Evolutionary conservation across 2,113 vertebrate species (phyloP).

Genomic region (Passer montanus): DNA sequence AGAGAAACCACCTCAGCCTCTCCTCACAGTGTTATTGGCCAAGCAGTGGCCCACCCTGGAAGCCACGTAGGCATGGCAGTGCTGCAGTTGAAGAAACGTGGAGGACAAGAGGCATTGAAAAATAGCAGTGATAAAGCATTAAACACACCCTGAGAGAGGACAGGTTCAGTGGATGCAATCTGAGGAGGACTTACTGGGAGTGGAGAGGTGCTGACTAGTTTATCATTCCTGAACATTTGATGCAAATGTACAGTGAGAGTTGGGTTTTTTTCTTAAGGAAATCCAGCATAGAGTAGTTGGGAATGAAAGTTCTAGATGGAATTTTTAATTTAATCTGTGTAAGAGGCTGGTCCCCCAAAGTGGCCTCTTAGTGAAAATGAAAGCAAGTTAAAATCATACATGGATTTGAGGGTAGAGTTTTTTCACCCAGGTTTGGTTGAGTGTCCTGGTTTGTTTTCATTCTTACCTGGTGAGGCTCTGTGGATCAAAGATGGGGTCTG

Average conservation of each 20-base stretch:
- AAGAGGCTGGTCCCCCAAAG: background rate
- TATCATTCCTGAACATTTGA: background rate
- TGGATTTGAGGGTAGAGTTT: background rate
- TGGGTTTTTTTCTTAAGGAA: background rate
- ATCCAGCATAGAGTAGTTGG: background rate
- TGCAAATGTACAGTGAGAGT: background rate
- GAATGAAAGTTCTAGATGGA: background rate
- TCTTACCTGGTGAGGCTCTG: background rate
- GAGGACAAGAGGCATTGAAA: background rate
- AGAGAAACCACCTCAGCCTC: background rate
- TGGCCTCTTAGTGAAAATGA: background rate
- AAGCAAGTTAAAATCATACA: background rate
- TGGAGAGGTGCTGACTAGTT: background rate
- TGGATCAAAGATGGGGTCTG: background rate
- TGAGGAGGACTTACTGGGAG: background rate
- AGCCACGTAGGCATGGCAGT: accelerated
- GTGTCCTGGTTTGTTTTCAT: background rate
- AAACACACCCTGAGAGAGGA: background rate
- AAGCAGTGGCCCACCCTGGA: background rate
- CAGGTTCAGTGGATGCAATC: background rate
- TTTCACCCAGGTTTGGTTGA: background rate
- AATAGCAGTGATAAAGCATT: background rate
- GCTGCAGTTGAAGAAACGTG: background rate
- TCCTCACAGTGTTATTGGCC: background rate
- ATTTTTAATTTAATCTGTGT: background rate